Base-by-base conservation (phyloP, 1,140 invertebrate species). In the Neelides sp. region DNA sequence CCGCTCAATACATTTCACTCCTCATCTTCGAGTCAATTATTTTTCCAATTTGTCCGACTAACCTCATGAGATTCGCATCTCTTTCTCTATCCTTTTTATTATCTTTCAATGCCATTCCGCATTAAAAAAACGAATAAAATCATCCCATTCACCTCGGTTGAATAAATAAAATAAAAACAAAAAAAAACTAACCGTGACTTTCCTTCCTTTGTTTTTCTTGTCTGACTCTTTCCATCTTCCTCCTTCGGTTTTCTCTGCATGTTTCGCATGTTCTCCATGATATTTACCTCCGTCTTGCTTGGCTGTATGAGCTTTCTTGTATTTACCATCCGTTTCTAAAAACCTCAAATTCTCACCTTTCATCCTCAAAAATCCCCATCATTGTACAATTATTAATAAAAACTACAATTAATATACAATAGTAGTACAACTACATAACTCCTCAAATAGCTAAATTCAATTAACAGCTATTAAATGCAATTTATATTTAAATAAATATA, bases 181-280 rank as follows among this genome's bases (percentile, higher is more conserved):
- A 23, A 4, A 43, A 12, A 8, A 10, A 12, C 52, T 55, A 44
- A 61, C 59, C 36, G 55, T 50, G 10, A 61, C 59, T 61, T 57
- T 60, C 17, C 58, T 48, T n/a, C 58, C 59, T 40, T 61, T 61
- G 49, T 61, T 61, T 45, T 61, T 61, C 40, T 57, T 55, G 37
- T 61, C 55, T n/a, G 55, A 55, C 22, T 52, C 51, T 45, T 57
- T 57, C 27, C 40, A 61, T 2, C 59, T 49, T 49, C 46, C 59
- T 45, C 59, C 55, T 52, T 61, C 50, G 36, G 52, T 49, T 15
- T 23, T 53, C n/a, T n/a, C n/a, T n/a, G n/a, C n/a, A n/a, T n/a
- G 48, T 15, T 50, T 55, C 24, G 57, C 49, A 32, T 45, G 23
- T 20, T 57, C 44, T 19, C 7, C 52, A 55, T 37, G 50, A 39